Evolutionary conservation across 2,797 vertebrate genomes (phyloP).

Genomic region (Parambassis ranga): DNA sequence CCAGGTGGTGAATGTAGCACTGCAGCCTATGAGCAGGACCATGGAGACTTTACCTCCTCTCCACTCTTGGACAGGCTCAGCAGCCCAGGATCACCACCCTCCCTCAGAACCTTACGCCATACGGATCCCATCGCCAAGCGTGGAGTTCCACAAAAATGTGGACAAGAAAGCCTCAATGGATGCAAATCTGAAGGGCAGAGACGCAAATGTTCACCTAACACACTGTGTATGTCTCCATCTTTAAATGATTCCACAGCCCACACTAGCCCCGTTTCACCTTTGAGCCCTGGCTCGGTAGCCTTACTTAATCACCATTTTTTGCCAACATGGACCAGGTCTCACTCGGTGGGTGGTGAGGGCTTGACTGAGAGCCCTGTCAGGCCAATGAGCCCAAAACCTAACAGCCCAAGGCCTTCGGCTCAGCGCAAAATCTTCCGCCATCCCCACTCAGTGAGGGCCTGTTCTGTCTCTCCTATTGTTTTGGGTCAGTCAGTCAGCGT

Average conservation of each 20-base stretch:
- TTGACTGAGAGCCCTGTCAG: constrained; percentile 77
- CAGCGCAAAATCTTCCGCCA: constrained; percentile 75
- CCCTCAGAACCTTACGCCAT: constrained; percentile 39
- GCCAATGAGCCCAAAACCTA: constrained; percentile 90
- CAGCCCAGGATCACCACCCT: constrained; percentile 14
- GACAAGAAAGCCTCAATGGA: constrained; percentile 37
- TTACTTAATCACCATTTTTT: constrained; percentile 55
- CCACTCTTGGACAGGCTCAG: constrained; percentile 40
- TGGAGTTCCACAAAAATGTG: constrained; percentile 51
- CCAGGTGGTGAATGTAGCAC: constrained; percentile 35
- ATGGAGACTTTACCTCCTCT: constrained; percentile 29
- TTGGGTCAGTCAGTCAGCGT: constrained; percentile 74
- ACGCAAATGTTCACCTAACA: constrained; percentile 63
- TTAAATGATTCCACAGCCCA: constrained; percentile 61
- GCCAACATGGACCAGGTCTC: constrained; percentile 61
- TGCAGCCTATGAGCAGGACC: background rate
- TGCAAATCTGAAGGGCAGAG: constrained; percentile 68
- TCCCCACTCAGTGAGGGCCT: constrained; percentile 65
- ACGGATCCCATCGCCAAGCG: constrained; percentile 68
- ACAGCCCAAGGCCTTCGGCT: constrained; percentile 74
- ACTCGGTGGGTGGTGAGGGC: constrained; percentile 48
- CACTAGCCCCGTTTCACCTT: constrained; percentile 61
- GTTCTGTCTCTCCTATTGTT: constrained; percentile 78
- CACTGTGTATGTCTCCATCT: constrained; percentile 39
- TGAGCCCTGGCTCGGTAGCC: constrained; percentile 53